Evolutionary conservation across 2,113 vertebrate genomes (phyloP), one percentile per base, ranked within the genome.

Genomic region (Poecile atricapillus): DNA sequence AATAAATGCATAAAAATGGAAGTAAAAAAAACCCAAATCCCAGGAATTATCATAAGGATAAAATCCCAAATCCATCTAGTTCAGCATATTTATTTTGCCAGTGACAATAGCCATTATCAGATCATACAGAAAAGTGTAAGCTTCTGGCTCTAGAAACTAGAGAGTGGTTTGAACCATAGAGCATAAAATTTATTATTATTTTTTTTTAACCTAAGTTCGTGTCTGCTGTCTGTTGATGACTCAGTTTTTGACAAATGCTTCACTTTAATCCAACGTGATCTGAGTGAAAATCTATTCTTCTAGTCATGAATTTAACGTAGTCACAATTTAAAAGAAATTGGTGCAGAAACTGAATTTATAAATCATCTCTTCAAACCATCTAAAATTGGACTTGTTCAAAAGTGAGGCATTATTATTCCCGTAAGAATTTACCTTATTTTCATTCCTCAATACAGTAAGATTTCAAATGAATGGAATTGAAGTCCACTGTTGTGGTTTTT

Each of bases 331-430:
- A 88, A 65, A 27, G 21, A 83, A 92, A 87, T 58, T 67, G 33
- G 19, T 92, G 90, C 89, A 63, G 59, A 90, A 89, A 65, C 20
- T 74, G 52, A 85, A 86, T 90, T 93, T 90, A 55, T 73, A 86
- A 77, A 78, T 80, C 71, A 67, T 47, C 17, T 50, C 18, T 0
- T 37, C 31, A 92, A 91, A 46, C 7, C 8, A 18, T 47, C 46
- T 81, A 59, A 87, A 92, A 74, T 39, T 18, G 9, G 39, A 62
- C 59, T 68, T 87, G 16, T 69, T 91, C 50, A 77, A 49, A 82
- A 88, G 31, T 31, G 44, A 30, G n/a, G 3, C 37, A 53, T 64
- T 90, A 70, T 64, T 76, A 70, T 87, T 94, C 18, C 27, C 81
- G 4, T 74, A 81, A 70, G 28, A 86, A 68, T 65, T 28, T 71